Conservation (phyloP, 2,113 vertebrate species). For the Zosterops borbonicus region DNA sequence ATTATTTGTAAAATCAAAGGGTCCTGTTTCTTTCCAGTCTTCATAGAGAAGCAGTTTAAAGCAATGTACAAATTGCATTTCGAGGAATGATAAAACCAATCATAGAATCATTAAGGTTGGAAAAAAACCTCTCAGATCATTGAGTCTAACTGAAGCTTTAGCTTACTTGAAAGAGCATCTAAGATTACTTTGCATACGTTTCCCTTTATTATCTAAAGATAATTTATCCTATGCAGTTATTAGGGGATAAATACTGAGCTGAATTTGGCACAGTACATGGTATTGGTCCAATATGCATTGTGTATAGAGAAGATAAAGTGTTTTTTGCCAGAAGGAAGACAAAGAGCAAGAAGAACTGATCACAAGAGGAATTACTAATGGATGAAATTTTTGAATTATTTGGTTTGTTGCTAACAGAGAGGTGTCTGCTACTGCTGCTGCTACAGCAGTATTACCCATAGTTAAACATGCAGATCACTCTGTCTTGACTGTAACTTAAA, state of each 20-base stretch:
- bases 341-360: neutral
- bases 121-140: neutral
- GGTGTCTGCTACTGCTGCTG: neutral
- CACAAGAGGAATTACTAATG: neutral
- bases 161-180: neutral
- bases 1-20: neutral
- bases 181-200: neutral
- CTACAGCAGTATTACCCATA: neutral
- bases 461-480: neutral
- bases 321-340: neutral
- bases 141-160: neutral
- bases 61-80: neutral
- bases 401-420: neutral
- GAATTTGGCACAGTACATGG: neutral
- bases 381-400: neutral
- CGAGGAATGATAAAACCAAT: neutral
- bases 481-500: neutral
- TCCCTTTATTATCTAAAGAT: neutral
- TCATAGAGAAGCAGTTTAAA: neutral
- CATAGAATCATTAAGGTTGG: neutral
- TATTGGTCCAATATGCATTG: neutral
- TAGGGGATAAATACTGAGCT: neutral
- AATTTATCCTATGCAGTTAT: neutral
- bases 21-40: neutral
- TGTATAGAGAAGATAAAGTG: neutral